These are phyloP conservation scores for Julus scanicus DNA, from an alignment of 2,888 invertebrate genomes.

Conservation along the genomic window DNA sequence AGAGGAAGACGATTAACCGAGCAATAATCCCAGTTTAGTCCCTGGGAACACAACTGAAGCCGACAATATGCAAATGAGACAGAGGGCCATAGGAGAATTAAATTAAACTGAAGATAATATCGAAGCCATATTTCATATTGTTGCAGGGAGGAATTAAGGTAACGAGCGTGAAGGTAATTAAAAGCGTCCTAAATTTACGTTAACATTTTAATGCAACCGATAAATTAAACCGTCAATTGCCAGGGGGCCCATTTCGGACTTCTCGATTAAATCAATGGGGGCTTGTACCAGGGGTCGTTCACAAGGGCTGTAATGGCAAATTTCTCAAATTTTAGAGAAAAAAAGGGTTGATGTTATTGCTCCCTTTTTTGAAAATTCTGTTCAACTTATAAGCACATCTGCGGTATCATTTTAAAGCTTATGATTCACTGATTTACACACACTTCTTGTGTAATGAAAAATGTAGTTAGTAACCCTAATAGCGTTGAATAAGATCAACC, in stretches of 20 bases:
- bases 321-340: too few relatives aligned
- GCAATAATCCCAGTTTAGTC: background rate
- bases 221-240: slow-evolving; percentile 28
- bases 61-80: slow-evolving; percentile 21
- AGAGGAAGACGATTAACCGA: background rate
- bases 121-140: slow-evolving; percentile 4
- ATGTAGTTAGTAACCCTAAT: too few relatives aligned
- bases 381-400: background rate
- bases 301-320: background rate
- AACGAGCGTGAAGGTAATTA: slow-evolving; percentile 11
- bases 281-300: background rate
- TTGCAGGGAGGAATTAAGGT: slow-evolving; percentile 15
- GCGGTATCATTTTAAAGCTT: background rate
- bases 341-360: background rate
- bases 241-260: slow-evolving; percentile 22
- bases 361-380: background rate
- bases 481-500: too few relatives aligned
- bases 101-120: slow-evolving; percentile 21
- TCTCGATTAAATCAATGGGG: background rate
- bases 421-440: background rate
- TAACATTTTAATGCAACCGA: slow-evolving; percentile 14
- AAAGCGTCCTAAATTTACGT: slow-evolving; percentile 3
- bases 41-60: background rate
- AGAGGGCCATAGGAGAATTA: slow-evolving; percentile 20
- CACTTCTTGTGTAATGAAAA: too few relatives aligned